Conservation (phyloP, 2,888 invertebrate species). For the Ptychoptera contaminata region DNA sequence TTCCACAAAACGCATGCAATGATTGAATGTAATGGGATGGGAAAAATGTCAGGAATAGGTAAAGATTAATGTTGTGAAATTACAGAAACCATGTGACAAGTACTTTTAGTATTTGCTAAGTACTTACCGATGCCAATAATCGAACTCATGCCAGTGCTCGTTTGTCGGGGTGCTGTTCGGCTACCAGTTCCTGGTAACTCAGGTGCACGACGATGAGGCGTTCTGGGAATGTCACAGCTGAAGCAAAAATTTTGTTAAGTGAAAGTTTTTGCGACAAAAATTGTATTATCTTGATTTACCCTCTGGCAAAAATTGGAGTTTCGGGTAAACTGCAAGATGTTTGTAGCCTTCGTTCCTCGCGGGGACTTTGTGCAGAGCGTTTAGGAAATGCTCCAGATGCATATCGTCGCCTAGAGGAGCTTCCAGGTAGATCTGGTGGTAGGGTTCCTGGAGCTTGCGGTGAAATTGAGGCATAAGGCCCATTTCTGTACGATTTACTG, state of each 20-base stretch:
- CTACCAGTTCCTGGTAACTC: conserved; percentile 32
- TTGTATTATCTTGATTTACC: conserved; percentile 23
- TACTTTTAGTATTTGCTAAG: not conserved
- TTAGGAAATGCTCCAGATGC: conserved; percentile 31
- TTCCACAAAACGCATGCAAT: not conserved
- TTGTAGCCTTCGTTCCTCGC: conserved; percentile 50
- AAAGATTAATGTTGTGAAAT: no score
- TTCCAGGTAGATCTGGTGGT: conserved; percentile 49
- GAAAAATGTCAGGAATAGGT: no score
- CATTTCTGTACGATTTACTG: conserved; percentile 37
- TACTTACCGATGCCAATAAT: conserved; percentile 25
- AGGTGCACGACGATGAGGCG: conserved; percentile 48
- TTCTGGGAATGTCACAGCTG: conserved; percentile 63
- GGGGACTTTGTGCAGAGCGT: conserved; percentile 36
- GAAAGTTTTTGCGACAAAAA: no score
- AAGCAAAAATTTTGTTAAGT: conserved; percentile 3
- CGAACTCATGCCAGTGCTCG: conserved; percentile 28
- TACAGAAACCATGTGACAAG: no score
- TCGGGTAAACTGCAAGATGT: conserved; percentile 79
- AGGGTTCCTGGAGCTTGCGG: conserved; percentile 47
- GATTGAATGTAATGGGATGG: no score
- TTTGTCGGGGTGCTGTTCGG: conserved; percentile 41
- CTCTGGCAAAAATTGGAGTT: conserved; percentile 73
- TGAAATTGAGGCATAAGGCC: conserved; percentile 24
- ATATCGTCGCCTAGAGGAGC: conserved; percentile 29